phyloP scores from a whole-genome alignment of 2,888 invertebrate genomes.

The Monopis laevigella region DNA sequence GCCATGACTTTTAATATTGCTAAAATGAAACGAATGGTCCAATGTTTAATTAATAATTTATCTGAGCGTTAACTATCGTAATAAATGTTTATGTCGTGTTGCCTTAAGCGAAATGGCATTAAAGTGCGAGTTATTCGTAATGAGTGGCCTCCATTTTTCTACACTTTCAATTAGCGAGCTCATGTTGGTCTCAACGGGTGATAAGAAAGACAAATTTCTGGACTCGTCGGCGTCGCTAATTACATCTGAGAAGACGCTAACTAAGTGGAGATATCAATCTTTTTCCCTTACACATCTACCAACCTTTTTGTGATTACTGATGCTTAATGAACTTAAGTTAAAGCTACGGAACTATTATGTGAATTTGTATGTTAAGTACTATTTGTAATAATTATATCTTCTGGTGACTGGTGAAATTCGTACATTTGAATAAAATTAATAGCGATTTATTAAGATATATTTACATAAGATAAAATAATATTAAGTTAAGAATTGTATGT shows the following conservation, averaged over 20 bases:
- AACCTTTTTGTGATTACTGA: too few species aligned
- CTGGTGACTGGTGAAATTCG: too few species aligned
- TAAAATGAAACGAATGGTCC: not conserved
- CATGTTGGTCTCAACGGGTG: conserved; percentile 10
- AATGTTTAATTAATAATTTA: conserved; percentile 11
- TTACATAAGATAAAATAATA: too few species aligned
- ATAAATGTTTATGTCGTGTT: conserved; percentile 4
- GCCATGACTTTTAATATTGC: conserved; percentile 7
- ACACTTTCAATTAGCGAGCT: conserved; percentile 39
- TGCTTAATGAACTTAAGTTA: too few species aligned
- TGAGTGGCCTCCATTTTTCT: conserved; percentile 50
- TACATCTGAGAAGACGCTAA: conserved; percentile 45
- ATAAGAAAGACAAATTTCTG: conserved; percentile 22
- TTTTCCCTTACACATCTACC: too few species aligned
- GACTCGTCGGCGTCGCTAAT: conserved; percentile 36
- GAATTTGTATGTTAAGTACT: too few species aligned
- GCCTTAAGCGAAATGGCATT: conserved; percentile 10
- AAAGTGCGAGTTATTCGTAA: conserved; percentile 21
- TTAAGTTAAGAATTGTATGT: too few species aligned
- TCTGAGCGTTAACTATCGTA: conserved; percentile 7
- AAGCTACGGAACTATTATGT: too few species aligned
- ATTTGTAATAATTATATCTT: too few species aligned
- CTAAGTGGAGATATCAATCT: conserved; percentile 50
- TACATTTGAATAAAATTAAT: too few species aligned
- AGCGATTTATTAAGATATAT: too few species aligned